Evolutionary conservation across 2,888 invertebrate species (phyloP), one percentile per base, ranked within the genome.

Genomic region (Amphimallon solstitiale): DNA sequence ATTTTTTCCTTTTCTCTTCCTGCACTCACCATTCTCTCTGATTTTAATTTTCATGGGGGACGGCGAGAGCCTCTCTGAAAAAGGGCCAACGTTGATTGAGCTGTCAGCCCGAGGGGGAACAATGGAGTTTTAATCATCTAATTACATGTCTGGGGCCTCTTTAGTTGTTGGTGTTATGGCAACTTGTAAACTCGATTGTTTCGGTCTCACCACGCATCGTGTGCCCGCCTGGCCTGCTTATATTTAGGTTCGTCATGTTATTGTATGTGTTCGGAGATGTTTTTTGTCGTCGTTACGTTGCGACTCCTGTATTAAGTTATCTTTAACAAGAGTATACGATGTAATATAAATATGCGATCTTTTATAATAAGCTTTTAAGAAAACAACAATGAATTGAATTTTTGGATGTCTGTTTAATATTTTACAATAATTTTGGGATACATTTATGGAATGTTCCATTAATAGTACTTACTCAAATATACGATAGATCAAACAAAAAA

Each of bases 111-210:
- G 72, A 74, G 77, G 79, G 77, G 78, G 79, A 80, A 79, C 81
- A 80, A 80, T 79, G 77, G 78, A 77, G 77, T 78, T 79, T 80
- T 81, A 81, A 81, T 81, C 81, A 81, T 78, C 80, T 81, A 81
- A 81, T 81, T 81, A 80, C 78, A 80, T 74, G 79, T 80, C 80
- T 80, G 77, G 75, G 77, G 75, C 74, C 76, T 76, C 76, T 77
- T 77, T 78, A 77, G 78, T 77, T 77, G 74, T 75, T 76, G 75
- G 75, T 78, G 76, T 78, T 78, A 76, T 77, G 76, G 77, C 75
- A 75, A 77, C 70, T 70, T 70, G 69, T 71, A 71, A 63, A 69
- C 75, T 76, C 76, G 75, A 75, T 77, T 77, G 76, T 76, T 66
- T 66, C 63, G 62, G 56, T 35, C 40, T 56, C 21, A 19, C 38